Evolutionary conservation across 64 coral and sea anemone species (phyloP).

Genomic region (Actinia equina): DNA sequence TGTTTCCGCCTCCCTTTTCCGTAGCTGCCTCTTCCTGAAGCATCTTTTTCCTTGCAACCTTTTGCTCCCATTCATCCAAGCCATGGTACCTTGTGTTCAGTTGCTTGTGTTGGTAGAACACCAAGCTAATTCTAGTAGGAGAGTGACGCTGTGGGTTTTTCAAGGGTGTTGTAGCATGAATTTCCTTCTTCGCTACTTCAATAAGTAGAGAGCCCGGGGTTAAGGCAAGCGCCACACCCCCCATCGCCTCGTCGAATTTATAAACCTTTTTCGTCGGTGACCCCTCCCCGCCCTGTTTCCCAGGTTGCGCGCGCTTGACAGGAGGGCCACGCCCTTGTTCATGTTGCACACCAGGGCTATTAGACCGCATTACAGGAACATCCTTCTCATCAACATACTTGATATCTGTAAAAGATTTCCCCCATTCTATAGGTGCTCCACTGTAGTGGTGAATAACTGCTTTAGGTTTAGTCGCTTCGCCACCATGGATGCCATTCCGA

Average conservation of each 20-base stretch:
- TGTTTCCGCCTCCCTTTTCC: conserved; percentile 13
- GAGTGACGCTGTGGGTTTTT: conserved; percentile 59
- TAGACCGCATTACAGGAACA: conserved; percentile 56
- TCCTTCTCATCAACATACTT: conserved; percentile 85
- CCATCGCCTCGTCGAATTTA: conserved; percentile 76
- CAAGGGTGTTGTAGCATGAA: conserved; percentile 89
- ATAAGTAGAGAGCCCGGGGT: conserved; percentile 85
- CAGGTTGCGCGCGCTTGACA: conserved; percentile 13
- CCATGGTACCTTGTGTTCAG: conserved; percentile 89
- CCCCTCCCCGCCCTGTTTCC: not conserved
- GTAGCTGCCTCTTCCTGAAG: conserved; percentile 35
- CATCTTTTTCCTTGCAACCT: conserved; percentile 69
- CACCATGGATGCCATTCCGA: conserved; percentile 15
- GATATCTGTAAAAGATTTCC: conserved; percentile 33
- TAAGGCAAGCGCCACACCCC: conserved; percentile 85
- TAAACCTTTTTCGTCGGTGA: conserved; percentile 21
- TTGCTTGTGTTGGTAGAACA: conserved; percentile 95
- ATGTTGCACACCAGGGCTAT: conserved; percentile 15
- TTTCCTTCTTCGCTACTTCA: conserved; percentile 89
- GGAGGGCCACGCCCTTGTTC: not conserved
- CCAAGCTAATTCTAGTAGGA: conserved; percentile 84
- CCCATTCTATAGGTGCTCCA: conserved; percentile 33
- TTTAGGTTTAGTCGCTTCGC: conserved; percentile 75
- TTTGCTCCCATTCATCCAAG: conserved; percentile 88
- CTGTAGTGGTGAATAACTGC: conserved; percentile 82